Base-by-base conservation (phyloP, 2,797 vertebrate genomes). In the Hypotaenidia okinawae region DNA sequence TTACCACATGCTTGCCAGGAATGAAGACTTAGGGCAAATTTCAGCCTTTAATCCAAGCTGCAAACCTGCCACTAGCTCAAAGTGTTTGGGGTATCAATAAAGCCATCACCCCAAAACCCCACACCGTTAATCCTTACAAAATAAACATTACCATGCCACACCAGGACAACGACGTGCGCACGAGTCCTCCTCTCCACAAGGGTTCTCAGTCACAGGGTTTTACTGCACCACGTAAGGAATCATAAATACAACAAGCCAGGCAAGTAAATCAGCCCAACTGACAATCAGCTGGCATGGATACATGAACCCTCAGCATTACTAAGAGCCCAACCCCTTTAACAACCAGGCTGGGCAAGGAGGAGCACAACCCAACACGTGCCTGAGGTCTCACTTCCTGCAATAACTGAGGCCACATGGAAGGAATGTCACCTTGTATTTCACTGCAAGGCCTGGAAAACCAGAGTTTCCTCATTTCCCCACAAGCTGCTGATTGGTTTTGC, bases 161-260 rank as follows among this genome's bases (percentile, higher is more conserved):
- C 6, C 8, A 25, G 57, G n/a, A 49, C 32, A 59, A 52, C 6
- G 22, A 27, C 0, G 2, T 1, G 4, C 9, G 6, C 30, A 7
- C 33, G 43, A 33, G 14, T 23, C 19, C 49, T 57, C 6, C 1
- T 32, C 16, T 76, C 70, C 45, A 21, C 6, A 35, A 52, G 4
- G 15, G 35, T 11, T 51, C 28, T 49, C 55, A n/a, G 64, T 22
- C 59, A 27, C 39, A 37, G 32, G 5, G 23, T 30, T 57, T 17
- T 35, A 22, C 64, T 61, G 17, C 16, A 10, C 24, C 64, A 54
- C 0, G 6, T 13, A 62, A 61, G 39, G 84, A 84, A 62, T 39
- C 4, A 41, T 7, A 5, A 55, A 30, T 5, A 16, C 32, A 28
- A 55, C 24, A 33, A 45, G 61, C 2, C 54, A 39, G 61, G 61